Percentiles rank a stretch among this genome's conserved stretches.
Evolutionary conservation across 2,797 vertebrate genomes (phyloP).

Genomic region (Nannoperca obscura): DNA sequence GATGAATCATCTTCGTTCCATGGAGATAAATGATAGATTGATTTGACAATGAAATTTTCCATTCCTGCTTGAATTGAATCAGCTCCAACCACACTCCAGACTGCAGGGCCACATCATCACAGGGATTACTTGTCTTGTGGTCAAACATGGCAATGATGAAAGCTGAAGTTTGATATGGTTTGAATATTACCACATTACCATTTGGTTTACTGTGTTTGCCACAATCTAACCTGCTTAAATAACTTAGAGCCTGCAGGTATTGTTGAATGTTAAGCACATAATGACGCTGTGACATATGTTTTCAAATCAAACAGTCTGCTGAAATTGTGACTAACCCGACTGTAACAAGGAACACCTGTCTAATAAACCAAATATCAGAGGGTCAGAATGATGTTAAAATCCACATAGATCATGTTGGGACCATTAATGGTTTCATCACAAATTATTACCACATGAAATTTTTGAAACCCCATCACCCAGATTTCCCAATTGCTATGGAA

Average conservation of each 20-base stretch:
- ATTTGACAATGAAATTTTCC: conserved; percentile 24
- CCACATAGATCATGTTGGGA: conserved; percentile 38
- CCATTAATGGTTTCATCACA: conserved; percentile 57
- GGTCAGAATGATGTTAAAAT: conserved; percentile 55
- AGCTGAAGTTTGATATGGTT: conserved; percentile 40
- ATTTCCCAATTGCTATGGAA: conserved; percentile 65
- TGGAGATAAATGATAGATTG: conserved; percentile 36
- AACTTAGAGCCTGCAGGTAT: conserved; percentile 32
- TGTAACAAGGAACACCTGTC: conserved; percentile 70
- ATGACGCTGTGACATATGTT: conserved; percentile 42
- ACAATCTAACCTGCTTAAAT: conserved; percentile 46
- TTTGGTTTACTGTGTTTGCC: conserved; percentile 32
- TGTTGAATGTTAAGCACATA: conserved; percentile 24
- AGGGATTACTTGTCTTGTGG: conserved; percentile 18
- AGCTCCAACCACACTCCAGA: conserved; percentile 14
- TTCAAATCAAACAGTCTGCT: conserved; percentile 53
- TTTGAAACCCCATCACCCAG: conserved; percentile 45
- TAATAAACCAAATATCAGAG: conserved; percentile 50
- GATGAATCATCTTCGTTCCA: conserved; percentile 39
- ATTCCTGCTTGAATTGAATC: conserved; percentile 23
- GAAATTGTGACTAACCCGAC: conserved; percentile 60
- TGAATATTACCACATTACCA: conserved; percentile 30
- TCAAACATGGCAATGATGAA: conserved; percentile 28
- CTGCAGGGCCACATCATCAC: conserved; percentile 18
- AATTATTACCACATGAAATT: conserved; percentile 60